Evolutionary conservation across 2,113 vertebrate genomes (phyloP).

Genomic region (Grammomys dolichurus): DNA sequence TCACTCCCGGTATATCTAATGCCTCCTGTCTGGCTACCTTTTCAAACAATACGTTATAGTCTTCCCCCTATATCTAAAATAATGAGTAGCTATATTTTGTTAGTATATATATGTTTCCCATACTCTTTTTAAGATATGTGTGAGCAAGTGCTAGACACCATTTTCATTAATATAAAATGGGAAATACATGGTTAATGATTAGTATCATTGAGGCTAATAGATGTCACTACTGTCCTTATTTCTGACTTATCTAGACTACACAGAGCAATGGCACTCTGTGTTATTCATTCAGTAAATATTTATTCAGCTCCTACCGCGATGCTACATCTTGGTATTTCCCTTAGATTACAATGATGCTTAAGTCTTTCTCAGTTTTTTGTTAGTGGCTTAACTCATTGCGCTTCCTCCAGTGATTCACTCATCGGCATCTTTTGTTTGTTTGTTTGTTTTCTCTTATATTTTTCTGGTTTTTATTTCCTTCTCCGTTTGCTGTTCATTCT

Average conservation of each 20-base stretch:
- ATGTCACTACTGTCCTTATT: not conserved
- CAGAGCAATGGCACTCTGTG: not conserved
- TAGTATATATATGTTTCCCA: not conserved
- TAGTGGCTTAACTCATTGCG: not conserved
- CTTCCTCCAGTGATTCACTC: not conserved
- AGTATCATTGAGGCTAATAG: not conserved
- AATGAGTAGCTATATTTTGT: not conserved
- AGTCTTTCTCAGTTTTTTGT: not conserved
- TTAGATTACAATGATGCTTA: not conserved
- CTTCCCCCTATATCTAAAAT: not conserved
- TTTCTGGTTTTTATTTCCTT: not conserved
- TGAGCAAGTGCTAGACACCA: not conserved
- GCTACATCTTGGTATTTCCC: not conserved
- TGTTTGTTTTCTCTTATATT: not conserved
- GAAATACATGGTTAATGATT: constrained; percentile 33
- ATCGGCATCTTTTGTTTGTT: not conserved
- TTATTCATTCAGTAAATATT: constrained; percentile 32
- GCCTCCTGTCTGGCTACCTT: not conserved
- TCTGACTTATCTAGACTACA: constrained; percentile 1
- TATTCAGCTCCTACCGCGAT: not conserved
- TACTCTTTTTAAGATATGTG: not conserved
- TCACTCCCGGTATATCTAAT: not conserved
- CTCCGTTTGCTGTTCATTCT: not conserved
- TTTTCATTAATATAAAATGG: not conserved
- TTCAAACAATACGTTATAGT: not conserved